phyloP scores from a whole-genome alignment of 2,888 invertebrate species.

The Tinea semifulvella region DNA sequence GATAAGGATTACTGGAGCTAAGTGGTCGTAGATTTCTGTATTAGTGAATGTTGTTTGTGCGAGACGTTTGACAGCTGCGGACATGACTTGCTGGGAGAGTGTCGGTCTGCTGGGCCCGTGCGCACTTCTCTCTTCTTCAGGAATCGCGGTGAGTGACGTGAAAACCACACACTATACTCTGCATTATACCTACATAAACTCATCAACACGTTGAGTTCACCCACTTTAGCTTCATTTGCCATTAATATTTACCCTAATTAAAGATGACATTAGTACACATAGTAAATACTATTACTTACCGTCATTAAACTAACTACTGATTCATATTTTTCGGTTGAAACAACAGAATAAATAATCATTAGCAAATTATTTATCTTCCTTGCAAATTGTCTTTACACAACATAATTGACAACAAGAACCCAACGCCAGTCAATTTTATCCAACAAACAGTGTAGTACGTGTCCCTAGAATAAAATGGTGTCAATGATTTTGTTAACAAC shows the following conservation, averaged over 20 bases:
- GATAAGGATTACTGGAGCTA: slow-evolving; percentile 24
- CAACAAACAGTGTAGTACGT: background rate
- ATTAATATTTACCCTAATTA: no score
- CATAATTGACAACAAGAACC: background rate
- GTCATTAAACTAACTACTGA: slow-evolving; percentile 1
- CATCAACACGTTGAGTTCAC: slow-evolving; percentile 3
- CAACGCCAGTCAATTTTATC: background rate
- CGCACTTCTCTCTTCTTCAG: slow-evolving; percentile 57
- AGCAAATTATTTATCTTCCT: slow-evolving; percentile 5
- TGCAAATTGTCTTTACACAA: slow-evolving; percentile 7
- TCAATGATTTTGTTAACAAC: slow-evolving; percentile 48
- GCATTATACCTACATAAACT: background rate
- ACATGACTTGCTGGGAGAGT: slow-evolving; percentile 65
- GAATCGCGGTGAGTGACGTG: slow-evolving; percentile 54
- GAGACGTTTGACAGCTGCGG: slow-evolving; percentile 22
- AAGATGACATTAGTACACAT: background rate
- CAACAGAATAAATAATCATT: background rate
- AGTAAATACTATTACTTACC: slow-evolving; percentile 6
- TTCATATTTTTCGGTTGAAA: background rate
- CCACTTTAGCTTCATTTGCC: background rate
- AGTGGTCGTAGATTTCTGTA: slow-evolving; percentile 5
- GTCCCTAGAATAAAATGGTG: slow-evolving; percentile 33
- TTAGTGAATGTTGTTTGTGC: slow-evolving; percentile 5
- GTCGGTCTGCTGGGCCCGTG: slow-evolving; percentile 63
- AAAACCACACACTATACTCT: slow-evolving; percentile 17